Evolutionary conservation across 2,888 invertebrate genomes (phyloP), one percentile per base, ranked within the genome.

Genomic region (Shargacucullia verbasci): DNA sequence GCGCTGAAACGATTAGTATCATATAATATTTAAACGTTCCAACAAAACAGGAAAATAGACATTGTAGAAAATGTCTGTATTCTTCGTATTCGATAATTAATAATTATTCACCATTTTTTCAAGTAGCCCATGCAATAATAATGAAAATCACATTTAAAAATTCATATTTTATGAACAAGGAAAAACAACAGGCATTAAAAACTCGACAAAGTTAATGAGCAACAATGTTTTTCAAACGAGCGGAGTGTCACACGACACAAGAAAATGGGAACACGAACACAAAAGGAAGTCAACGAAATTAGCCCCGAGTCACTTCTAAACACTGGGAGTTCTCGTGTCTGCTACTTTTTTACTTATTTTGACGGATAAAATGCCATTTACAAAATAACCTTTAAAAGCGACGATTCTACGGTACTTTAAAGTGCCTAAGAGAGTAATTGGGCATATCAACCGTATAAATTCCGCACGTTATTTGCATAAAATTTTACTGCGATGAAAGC

Each of bases 361-460:
- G 66, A 50, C 55, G 59, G 59, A 66, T 67, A 77, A 73, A 77
- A 68, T 52, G 47, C 69, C 64, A 76, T 80, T 78, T 70, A 52
- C 60, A 50, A 60, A 73, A 76, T 65, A 69, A 74, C 70, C 73
- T 78, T 74, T 78, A 69, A 77, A 78, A 78, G 78, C 75, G 60
- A 76, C 78, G 70, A 78, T 85, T 82, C 74, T 63, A 76, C 73
- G 76, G 76, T 62, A 70, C 66, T 81, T 80, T 78, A 78, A 80
- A 80, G 73, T 71, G 76, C 80, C 78, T 80, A 74, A 73, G 79
- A 79, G 82, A 81, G 82, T 84, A 86, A 85, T 83, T 83, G 82
- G 73, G 78, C 81, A 81, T 82, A 84, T 84, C 81, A 83, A 78
- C 78, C 70, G 80, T 73, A 82, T 84, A 84, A 83, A 86, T 85